Conservation (phyloP, 2,888 invertebrate genomes). For the Platycnemis pennipes region DNA sequence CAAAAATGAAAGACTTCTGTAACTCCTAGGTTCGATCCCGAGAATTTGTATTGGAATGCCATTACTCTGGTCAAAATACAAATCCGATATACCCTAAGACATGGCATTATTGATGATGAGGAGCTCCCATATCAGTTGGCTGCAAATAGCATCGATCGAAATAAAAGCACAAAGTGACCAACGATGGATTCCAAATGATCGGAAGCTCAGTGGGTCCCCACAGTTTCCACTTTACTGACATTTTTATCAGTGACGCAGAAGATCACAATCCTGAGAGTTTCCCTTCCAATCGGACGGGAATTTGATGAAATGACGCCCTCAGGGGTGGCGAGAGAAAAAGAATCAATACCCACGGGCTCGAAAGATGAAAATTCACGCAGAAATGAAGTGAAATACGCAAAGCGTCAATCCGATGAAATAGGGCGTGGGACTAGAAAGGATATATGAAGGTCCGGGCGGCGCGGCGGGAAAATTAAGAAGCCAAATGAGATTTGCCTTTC, state of each 20-base stretch:
- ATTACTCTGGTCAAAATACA: too few relatives aligned
- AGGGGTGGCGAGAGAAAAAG: not conserved
- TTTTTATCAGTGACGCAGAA: not conserved
- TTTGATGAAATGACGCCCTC: not conserved
- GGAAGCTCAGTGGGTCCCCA: too few relatives aligned
- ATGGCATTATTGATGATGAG: too few relatives aligned
- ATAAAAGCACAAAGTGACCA: too few relatives aligned
- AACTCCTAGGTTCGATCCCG: too few relatives aligned
- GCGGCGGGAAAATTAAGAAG: not conserved
- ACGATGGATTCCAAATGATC: too few relatives aligned
- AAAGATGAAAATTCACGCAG: not conserved
- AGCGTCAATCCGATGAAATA: not conserved
- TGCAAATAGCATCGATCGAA: too few relatives aligned
- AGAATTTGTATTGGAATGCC: too few relatives aligned
- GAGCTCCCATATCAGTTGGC: too few relatives aligned
- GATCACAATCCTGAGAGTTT: not conserved
- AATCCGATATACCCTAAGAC: too few relatives aligned
- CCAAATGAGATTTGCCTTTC: not conserved
- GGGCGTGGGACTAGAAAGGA: not conserved
- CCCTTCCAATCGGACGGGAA: not conserved
- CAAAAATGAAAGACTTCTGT: too few relatives aligned
- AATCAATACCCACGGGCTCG: not conserved
- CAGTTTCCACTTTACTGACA: too few relatives aligned
- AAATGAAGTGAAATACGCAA: not conserved
- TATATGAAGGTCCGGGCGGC: not conserved